Percentiles rank a stretch among this genome's conserved stretches.
Conservation (phyloP, 2,888 invertebrate species). For the Leptothorax acervorum region DNA sequence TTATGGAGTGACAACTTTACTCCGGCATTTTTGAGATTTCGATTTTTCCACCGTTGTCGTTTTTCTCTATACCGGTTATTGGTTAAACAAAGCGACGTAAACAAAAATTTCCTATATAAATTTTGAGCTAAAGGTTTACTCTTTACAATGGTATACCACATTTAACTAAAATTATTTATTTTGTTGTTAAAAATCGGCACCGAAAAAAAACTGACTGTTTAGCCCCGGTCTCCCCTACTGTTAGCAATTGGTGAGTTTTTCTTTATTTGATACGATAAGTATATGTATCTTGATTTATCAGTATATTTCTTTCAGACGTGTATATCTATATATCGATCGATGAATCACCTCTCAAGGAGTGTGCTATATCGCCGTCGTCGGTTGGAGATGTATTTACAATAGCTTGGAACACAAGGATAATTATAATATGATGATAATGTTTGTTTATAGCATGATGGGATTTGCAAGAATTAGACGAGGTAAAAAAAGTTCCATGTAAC, state of each 20-base stretch:
- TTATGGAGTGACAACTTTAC: no score
- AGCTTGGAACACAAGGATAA: conserved; percentile 89
- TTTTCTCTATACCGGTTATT: no score
- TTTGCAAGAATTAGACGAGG: conserved; percentile 83
- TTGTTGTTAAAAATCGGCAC: no score
- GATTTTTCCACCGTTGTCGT: no score
- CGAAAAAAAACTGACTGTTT: no score
- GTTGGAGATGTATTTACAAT: conserved; percentile 90
- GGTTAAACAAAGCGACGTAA: no score
- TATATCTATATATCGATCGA: conserved; percentile 79
- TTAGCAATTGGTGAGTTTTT: conserved; percentile 83
- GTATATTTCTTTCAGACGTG: conserved; percentile 77
- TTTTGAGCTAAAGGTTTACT: no score
- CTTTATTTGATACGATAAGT: neutral
- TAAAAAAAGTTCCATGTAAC: conserved; percentile 87
- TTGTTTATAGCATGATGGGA: conserved; percentile 88
- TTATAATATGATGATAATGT: conserved; percentile 84
- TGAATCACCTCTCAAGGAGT: conserved; percentile 90
- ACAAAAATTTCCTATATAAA: no score
- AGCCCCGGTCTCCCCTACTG: conserved; percentile 69
- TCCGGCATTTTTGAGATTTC: no score
- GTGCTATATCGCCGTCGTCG: conserved; percentile 90
- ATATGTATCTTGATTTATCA: conserved; percentile 20
- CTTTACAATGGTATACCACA: no score
- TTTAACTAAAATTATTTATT: no score